Conservation (phyloP, 2,888 invertebrate genomes). For the Ormia ochracea region DNA sequence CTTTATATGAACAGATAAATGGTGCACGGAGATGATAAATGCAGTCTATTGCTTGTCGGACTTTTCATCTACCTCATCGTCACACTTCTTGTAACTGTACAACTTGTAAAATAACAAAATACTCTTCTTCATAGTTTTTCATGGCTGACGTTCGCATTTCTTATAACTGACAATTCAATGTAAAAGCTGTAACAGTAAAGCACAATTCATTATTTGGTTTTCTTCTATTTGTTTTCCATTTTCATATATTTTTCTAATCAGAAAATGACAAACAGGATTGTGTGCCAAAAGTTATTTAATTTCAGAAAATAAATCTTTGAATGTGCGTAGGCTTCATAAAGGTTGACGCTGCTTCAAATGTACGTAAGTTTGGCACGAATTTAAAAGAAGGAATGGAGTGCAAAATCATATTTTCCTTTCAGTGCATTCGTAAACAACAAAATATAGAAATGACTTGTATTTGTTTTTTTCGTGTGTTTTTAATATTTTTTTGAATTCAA, state of each 20-base stretch:
- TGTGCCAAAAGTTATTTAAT: conserved; percentile 24
- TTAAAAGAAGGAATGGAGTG: neutral
- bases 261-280: conserved; percentile 17
- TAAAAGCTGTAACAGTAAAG: conserved; percentile 36
- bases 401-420: too few species aligned
- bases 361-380: neutral
- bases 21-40: conserved; percentile 14
- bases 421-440: too few species aligned
- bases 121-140: neutral
- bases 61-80: neutral
- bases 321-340: conserved; percentile 1
- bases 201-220: conserved; percentile 56
- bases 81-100: conserved; percentile 9
- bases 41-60: neutral
- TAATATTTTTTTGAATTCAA: too few species aligned
- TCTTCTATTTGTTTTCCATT: neutral
- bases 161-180: neutral
- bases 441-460: too few species aligned
- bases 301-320: neutral
- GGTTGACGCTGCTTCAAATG: neutral
- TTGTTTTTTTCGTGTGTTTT: too few species aligned
- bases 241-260: neutral
- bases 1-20: neutral
- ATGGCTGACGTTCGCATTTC: neutral
- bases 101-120: neutral